Evolutionary conservation across 2,113 vertebrate genomes (phyloP).

Genomic region (Myanophis thanlyinensis): DNA sequence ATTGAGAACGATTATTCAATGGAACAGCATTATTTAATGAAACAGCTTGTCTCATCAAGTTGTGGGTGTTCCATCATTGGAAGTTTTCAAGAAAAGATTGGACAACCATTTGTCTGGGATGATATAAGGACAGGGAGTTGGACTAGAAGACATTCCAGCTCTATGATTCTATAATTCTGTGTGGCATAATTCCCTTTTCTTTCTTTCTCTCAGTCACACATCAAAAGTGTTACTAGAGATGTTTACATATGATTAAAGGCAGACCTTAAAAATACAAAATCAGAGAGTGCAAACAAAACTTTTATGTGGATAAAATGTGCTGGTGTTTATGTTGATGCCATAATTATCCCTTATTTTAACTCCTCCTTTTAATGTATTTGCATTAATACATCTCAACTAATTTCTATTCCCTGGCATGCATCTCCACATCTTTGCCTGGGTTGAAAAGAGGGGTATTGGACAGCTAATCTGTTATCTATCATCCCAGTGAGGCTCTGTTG

Average conservation of each 20-base stretch:
- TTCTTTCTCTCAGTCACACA: not conserved
- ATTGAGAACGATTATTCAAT: not conserved
- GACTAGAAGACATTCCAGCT: not conserved
- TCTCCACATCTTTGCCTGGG: not conserved
- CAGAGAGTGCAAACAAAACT: not conserved
- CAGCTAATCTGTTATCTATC: slow-evolving; percentile 19
- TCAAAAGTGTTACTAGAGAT: not conserved
- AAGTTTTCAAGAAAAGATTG: not conserved
- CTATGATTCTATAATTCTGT: not conserved
- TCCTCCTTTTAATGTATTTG: not conserved
- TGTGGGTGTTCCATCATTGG: not conserved
- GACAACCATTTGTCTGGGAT: not conserved
- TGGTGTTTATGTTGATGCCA: not conserved
- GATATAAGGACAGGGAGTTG: not conserved
- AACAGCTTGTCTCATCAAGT: not conserved
- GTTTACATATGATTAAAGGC: not conserved
- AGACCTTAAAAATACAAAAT: not conserved
- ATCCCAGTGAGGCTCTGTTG: slow-evolving; percentile 36
- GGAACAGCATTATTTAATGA: not conserved
- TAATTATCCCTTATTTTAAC: not conserved
- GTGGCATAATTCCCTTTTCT: not conserved
- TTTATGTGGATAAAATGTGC: not conserved
- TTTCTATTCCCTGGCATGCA: not conserved
- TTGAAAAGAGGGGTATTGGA: slow-evolving; percentile 6
- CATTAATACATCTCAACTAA: not conserved